These are phyloP conservation scores for Platanista minor DNA, from an alignment of 2,113 vertebrate genomes.

Conservation along the genomic window DNA sequence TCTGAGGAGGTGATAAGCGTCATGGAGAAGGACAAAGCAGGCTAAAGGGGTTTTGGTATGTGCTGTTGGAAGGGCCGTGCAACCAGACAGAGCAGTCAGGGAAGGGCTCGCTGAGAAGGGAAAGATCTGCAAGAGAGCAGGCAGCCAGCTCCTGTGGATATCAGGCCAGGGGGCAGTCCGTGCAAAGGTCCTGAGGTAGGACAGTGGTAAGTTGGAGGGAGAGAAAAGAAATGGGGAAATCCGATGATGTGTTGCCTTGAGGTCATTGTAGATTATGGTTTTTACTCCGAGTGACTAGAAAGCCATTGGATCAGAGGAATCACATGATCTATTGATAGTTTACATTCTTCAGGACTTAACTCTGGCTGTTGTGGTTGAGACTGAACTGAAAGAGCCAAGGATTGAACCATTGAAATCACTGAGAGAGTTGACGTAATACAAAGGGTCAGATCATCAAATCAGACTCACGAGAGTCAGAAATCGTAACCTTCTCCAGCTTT, in stretches of 20 bases:
- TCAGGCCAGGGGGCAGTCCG: not conserved
- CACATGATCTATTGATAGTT: not conserved
- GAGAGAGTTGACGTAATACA: not conserved
- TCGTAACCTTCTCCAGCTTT: too few species aligned
- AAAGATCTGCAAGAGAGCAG: not conserved
- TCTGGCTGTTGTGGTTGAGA: not conserved
- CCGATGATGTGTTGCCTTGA: not conserved
- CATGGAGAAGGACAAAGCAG: not conserved
- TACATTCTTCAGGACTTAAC: fast-evolving
- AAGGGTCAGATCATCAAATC: not conserved
- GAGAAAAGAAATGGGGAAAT: not conserved
- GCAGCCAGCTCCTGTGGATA: not conserved
- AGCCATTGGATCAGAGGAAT: fast-evolving
- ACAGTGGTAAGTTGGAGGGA: not conserved
- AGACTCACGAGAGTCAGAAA: too few species aligned
- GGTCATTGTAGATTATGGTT: fast-evolving
- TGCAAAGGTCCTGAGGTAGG: too few species aligned
- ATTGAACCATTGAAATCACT: not conserved
- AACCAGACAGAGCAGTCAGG: fast-evolving
- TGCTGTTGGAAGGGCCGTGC: not conserved
- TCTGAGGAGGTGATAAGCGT: not conserved
- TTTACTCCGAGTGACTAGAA: not conserved
- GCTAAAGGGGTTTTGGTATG: not conserved
- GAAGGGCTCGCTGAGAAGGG: not conserved
- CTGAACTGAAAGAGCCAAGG: not conserved